These are phyloP conservation scores for Carapus acus DNA, from an alignment of 2,797 vertebrate genomes.

Conservation along the genomic window DNA sequence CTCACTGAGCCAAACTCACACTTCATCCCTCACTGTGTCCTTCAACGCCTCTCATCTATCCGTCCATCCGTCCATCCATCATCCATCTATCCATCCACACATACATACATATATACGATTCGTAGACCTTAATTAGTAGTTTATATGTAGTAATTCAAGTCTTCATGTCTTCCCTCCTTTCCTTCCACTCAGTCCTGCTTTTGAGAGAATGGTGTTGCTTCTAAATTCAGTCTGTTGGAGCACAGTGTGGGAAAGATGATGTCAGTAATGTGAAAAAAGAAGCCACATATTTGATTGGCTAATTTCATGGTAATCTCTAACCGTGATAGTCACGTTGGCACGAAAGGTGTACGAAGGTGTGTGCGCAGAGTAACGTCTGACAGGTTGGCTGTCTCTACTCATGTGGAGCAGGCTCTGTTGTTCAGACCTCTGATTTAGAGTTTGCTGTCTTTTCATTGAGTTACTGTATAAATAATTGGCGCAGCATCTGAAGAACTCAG, in stretches of 20 bases:
- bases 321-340: too few relatives aligned
- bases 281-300: conserved; percentile 13
- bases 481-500: conserved; percentile 52
- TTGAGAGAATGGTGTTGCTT: conserved; percentile 33
- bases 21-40: conserved; percentile 63
- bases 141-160: too few relatives aligned
- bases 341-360: neutral
- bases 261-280: too few relatives aligned
- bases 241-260: conserved; percentile 29
- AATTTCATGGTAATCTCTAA: conserved; percentile 15
- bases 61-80: conserved; percentile 28
- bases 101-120: too few relatives aligned
- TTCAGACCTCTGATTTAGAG: conserved; percentile 9
- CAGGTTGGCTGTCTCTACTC: neutral
- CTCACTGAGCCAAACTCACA: conserved; percentile 78
- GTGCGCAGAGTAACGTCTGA: neutral
- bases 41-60: conserved; percentile 40
- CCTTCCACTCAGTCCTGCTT: conserved; percentile 41
- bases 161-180: conserved; percentile 40
- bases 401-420: neutral
- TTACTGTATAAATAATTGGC: conserved; percentile 48
- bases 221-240: conserved; percentile 50
- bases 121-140: too few relatives aligned
- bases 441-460: conserved; percentile 29
- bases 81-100: too few relatives aligned